phyloP scores from a whole-genome alignment of 2,888 invertebrate species.

The Platerodrilus igneus region DNA sequence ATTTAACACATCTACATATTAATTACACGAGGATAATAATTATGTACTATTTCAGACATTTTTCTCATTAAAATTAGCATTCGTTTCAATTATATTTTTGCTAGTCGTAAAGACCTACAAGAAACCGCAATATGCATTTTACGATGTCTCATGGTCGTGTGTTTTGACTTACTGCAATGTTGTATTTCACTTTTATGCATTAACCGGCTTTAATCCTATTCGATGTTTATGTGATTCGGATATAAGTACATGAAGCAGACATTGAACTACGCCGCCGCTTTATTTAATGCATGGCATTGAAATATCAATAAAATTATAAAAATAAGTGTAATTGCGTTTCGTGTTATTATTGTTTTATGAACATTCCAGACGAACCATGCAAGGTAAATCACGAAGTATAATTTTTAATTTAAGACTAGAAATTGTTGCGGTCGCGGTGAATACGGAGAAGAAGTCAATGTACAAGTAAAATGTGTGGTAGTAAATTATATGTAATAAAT shows the following conservation, averaged over 20 bases:
- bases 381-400: conserved; percentile 21
- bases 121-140: too few species aligned
- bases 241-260: conserved; percentile 42
- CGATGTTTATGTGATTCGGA: conserved; percentile 36
- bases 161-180: conserved; percentile 37
- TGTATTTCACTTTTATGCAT: conserved; percentile 28
- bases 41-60: too few species aligned
- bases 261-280: conserved; percentile 41
- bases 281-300: conserved; percentile 43
- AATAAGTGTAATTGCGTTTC: conserved; percentile 38
- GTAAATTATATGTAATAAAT: too few species aligned
- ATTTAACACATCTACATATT: too few species aligned
- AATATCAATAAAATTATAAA: conserved; percentile 42
- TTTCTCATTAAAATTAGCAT: too few species aligned
- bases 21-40: too few species aligned
- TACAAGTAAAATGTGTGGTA: too few species aligned
- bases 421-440: conserved; percentile 9
- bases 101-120: too few species aligned
- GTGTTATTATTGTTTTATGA: conserved; percentile 15
- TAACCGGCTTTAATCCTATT: conserved; percentile 27
- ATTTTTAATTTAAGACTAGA: conserved; percentile 21
- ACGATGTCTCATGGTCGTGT: conserved; percentile 41
- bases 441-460: too few species aligned
- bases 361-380: conserved; percentile 17
- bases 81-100: too few species aligned